Evolutionary conservation across 2,888 invertebrate species (phyloP).

Genomic region (Arctia plantaginis): DNA sequence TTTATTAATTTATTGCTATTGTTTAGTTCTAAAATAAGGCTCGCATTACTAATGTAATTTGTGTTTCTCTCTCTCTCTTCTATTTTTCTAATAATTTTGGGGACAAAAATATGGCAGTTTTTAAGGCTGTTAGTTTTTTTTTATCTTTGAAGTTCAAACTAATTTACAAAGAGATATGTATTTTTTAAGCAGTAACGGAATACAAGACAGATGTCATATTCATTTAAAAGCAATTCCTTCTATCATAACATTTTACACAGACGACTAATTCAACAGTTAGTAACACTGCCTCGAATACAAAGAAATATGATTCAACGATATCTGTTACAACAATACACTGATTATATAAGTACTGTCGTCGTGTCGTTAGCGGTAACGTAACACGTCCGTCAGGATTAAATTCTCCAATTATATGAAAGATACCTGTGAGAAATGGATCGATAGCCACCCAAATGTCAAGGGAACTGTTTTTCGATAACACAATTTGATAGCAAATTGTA

Average conservation of each 20-base stretch:
- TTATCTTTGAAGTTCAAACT: neutral
- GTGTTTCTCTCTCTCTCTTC: too few relatives aligned
- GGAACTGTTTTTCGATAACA: constrained; percentile 26
- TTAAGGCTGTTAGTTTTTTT: too few relatives aligned
- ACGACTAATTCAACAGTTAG: neutral
- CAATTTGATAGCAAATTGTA: constrained; percentile 36
- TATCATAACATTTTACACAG: neutral
- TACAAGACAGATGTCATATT: neutral
- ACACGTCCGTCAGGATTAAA: neutral
- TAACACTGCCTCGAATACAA: neutral
- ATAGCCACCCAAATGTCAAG: constrained; percentile 33
- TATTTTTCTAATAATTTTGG: neutral
- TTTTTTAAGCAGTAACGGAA: neutral
- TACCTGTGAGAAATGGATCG: constrained; percentile 21
- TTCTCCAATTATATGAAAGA: constrained; percentile 2
- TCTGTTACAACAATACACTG: neutral
- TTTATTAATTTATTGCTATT: too few relatives aligned
- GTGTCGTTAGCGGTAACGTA: neutral
- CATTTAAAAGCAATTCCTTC: neutral
- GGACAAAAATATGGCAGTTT: neutral
- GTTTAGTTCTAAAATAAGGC: too few relatives aligned
- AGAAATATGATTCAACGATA: neutral
- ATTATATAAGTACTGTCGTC: neutral
- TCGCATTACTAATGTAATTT: too few relatives aligned
- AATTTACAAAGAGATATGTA: neutral